phyloP scores from a whole-genome alignment of 2,113 vertebrate genomes.

The Poecilia latipinna region DNA sequence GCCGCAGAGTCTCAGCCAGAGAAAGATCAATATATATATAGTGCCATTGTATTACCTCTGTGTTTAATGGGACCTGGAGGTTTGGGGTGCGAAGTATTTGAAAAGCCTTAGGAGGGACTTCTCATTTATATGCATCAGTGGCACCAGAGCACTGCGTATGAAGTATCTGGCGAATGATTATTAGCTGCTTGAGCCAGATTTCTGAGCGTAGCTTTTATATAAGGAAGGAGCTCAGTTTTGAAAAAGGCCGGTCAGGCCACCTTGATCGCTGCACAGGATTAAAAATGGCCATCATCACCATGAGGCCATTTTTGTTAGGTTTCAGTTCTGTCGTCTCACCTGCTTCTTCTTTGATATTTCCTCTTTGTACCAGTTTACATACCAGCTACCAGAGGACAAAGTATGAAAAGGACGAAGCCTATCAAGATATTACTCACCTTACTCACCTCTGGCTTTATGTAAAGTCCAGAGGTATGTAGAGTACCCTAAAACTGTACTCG shows the following conservation, averaged over 20 bases:
- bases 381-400: not conserved
- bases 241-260: not conserved
- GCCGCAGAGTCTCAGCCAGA: slow-evolving; percentile 29
- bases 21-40: slow-evolving; percentile 68
- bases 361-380: not conserved
- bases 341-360: slow-evolving; percentile 11
- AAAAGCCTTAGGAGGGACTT: not conserved
- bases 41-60: slow-evolving; percentile 39
- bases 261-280: slow-evolving; percentile 35
- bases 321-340: slow-evolving; percentile 5
- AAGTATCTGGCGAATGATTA: slow-evolving; percentile 19
- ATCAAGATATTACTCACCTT: too few relatives aligned
- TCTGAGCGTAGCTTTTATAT: slow-evolving; percentile 13
- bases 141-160: slow-evolving; percentile 5
- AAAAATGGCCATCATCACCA: slow-evolving; percentile 48
- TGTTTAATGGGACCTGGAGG: slow-evolving; percentile 25
- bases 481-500: too few relatives aligned
- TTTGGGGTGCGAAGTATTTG: slow-evolving; percentile 4
- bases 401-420: not conserved
- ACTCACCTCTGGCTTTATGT: too few relatives aligned
- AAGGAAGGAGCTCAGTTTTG: slow-evolving; percentile 32
- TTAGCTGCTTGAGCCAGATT: not conserved
- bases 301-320: slow-evolving; percentile 41
- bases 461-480: too few relatives aligned
- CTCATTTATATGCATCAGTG: slow-evolving; percentile 37